Evolutionary conservation across 2,797 vertebrate genomes (phyloP), one percentile per base, ranked within the genome.

Genomic region (Erpetoichthys calabaricus): DNA sequence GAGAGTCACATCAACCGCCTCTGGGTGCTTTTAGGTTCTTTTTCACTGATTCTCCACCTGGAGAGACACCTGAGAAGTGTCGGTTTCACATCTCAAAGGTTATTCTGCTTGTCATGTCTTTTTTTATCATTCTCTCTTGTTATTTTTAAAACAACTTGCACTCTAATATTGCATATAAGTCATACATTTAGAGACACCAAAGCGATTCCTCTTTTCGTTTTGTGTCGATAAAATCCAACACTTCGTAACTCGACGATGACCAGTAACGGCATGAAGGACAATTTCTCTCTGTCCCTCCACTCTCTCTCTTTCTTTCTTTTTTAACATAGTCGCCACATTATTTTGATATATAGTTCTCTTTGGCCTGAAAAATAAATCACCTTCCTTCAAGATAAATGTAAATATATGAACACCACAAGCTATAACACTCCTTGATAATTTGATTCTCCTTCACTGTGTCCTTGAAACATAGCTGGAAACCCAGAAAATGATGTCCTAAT

Each of bases 391-490:
- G 66, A 77, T 69, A 73, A 77, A 81, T 75, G 60, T 77, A 80
- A 82, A 78, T 79, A 76, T 67, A 72, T 70, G 58, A 56, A 65
- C n/a, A 53, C 56, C 58, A 55, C 56, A 73, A 75, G 58, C 51
- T 65, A 42, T 63, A 75, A 67, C 62, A 57, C 67, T 72, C 62
- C 55, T 73, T 59, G 44, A 69, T 73, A 79, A 74, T 76, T 77
- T 73, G 75, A 76, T 78, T 76, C 61, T 70, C 70, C 62, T 79
- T 78, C 60, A 60, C 5, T 3, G 3, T 76, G 72, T 62, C 74
- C 67, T 85, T 81, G 73, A 81, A 80, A 78, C 56, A 70, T 78
- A 59, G 66, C 42, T 68, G 56, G 71, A 67, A 70, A 55, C 55
- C 56, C 3, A 57, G 53, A 67, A 67, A 41, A 45, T 55, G n/a